Evolutionary conservation across 2,888 invertebrate species (phyloP).

Genomic region (Pollenia angustigena): DNA sequence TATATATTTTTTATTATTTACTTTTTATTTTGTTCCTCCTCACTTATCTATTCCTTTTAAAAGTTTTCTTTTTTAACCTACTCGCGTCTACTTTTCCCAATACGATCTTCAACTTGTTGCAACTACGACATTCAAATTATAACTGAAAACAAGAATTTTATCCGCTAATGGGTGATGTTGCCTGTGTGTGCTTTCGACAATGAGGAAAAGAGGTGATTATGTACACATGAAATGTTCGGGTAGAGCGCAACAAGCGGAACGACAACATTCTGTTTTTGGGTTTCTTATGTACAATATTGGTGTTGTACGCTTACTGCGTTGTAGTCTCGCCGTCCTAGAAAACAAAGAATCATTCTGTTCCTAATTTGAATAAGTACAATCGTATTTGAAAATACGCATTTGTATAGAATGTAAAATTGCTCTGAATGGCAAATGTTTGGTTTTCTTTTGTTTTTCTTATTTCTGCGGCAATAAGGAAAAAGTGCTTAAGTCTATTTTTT

Average conservation of each 20-base stretch:
- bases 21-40: slow-evolving; percentile 27
- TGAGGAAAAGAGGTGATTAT: slow-evolving; percentile 3
- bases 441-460: not conserved
- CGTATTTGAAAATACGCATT: not conserved
- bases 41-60: slow-evolving; percentile 1
- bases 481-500: too few relatives aligned
- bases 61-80: not conserved
- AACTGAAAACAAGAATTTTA: slow-evolving; percentile 68
- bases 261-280: slow-evolving; percentile 15
- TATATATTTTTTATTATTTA: not conserved
- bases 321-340: slow-evolving; percentile 14
- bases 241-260: slow-evolving; percentile 32
- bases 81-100: slow-evolving; percentile 6
- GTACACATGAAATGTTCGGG: not conserved
- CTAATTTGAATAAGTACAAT: slow-evolving; percentile 20
- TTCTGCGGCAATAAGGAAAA: not conserved
- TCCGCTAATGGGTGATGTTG: slow-evolving; percentile 36
- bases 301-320: not conserved
- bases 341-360: slow-evolving; percentile 24
- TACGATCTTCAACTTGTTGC: slow-evolving; percentile 71
- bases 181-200: slow-evolving; percentile 6
- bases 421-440: not conserved
- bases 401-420: not conserved
- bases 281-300: slow-evolving; percentile 17
- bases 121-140: slow-evolving; percentile 67